phyloP scores from a whole-genome alignment of 2,113 vertebrate species.

The Hippocampus zosterae region DNA sequence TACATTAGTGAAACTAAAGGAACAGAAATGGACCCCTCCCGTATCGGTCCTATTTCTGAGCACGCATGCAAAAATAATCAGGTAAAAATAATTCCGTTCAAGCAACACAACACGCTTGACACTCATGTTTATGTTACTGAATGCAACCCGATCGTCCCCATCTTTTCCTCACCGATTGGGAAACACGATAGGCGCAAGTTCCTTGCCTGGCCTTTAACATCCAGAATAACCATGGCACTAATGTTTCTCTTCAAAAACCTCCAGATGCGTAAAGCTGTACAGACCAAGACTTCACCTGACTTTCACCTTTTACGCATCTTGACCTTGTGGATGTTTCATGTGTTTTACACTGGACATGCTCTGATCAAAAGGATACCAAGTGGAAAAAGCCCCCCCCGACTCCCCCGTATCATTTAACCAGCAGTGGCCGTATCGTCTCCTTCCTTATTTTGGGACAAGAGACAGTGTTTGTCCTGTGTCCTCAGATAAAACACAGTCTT shows the following conservation, averaged over 20 bases:
- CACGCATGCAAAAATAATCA: conserved; percentile 6
- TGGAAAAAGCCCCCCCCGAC: conserved; percentile 44
- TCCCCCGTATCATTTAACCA: conserved; percentile 45
- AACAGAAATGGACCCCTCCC: not conserved
- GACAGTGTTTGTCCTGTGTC: conserved; percentile 66
- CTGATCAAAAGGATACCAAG: conserved; percentile 60
- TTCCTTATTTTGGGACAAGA: conserved; percentile 71
- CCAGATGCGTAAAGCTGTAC: not conserved
- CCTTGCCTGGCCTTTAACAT: conserved; percentile 36
- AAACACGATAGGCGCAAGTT: conserved; percentile 33
- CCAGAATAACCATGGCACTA: conserved; percentile 34
- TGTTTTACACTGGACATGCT: conserved; percentile 11
- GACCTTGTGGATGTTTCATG: conserved; percentile 32
- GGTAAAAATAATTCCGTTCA: conserved; percentile 14
- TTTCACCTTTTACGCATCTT: not conserved
- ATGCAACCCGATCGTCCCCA: conserved; percentile 26
- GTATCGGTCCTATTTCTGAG: not conserved
- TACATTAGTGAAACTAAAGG: not conserved
- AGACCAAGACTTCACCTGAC: not conserved
- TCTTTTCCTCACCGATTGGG: conserved; percentile 21
- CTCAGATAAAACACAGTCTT: conserved; percentile 71
- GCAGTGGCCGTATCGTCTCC: conserved; percentile 57
- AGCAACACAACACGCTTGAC: conserved; percentile 5
- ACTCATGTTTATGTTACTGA: conserved; percentile 17
- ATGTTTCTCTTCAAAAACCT: conserved; percentile 36